A percentile compares a stretch with the other conserved stretches of the same genome.
These are phyloP conservation scores for Pongo abelii DNA, from an alignment of 2,113 vertebrate genomes.

Conservation along the genomic window DNA sequence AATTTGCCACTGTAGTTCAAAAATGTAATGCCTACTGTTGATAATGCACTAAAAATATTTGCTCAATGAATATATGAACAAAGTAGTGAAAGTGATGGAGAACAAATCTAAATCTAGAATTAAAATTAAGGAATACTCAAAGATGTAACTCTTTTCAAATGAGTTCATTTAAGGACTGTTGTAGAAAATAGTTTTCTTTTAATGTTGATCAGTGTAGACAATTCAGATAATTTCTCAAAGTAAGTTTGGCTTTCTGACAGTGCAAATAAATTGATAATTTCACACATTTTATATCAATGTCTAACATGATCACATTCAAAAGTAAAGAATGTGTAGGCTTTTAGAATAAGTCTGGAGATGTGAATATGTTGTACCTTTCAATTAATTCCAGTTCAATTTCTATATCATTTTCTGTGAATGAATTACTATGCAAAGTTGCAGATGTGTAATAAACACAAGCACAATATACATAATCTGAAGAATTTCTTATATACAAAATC, in stretches of 20 bases:
- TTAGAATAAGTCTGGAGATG: background rate
- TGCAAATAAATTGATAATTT: background rate
- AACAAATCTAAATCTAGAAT: background rate
- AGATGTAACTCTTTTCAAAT: background rate
- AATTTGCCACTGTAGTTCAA: background rate
- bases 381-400: background rate
- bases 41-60: background rate
- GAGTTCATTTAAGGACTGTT: background rate
- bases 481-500: background rate
- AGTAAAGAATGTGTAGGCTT: background rate
- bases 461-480: background rate
- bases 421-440: background rate
- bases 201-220: background rate
- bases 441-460: background rate
- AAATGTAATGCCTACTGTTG: background rate
- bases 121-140: background rate
- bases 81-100: background rate
- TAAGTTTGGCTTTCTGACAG: background rate
- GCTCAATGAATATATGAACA: background rate
- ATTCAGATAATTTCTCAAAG: background rate
- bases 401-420: background rate
- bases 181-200: background rate
- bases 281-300: background rate
- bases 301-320: background rate
- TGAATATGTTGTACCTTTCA: background rate